Base-by-base conservation (phyloP, 2,888 invertebrate species). In the Muscina levida region DNA sequence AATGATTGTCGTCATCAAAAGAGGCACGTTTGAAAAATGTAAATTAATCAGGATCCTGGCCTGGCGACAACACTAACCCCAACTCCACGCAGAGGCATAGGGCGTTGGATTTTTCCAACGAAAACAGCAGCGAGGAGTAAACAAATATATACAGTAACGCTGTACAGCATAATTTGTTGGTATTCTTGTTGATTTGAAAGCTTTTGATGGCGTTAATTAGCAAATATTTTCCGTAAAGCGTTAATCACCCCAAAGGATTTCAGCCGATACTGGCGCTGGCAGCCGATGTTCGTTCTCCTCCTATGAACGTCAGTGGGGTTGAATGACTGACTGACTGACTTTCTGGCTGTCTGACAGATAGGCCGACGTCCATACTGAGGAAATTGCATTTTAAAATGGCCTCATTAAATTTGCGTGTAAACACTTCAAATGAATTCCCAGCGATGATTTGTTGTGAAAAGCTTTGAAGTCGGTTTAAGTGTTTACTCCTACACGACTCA, bases 121-220 rank as follows among this genome's bases (percentile, higher is more conserved):
- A 70, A 15, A 57, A 46, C 66, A 57, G 17, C 56, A 73, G 57
- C 15, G 8, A 42, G 26, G 24, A 62, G 56, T 53, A 68, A 68
- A 68, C 42, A 59, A 46, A 56, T 56, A 73, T 31, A 31, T 31
- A 31, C 44, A 46, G 66, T 57, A 48, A 67, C 53, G 56, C 31
- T 57, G 56, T 74, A 42, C 42, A 26, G 67, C 74, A 67, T 74
- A 57, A 75, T 68, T 75, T 68, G 68, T 75, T 75, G 59, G 59
- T 48, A 68, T 68, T 75, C 68, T 42, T 59, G 75, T 62, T 53
- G 31, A 68, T 62, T 75, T 62, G 59, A 68, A 68, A 68, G 67
- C 66, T 68, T 62, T 75, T 62, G 68, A 68, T 68, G 75, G 75
- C 68, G 68, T 68, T 75, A 75, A 75, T 75, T 75, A 75, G 75